These are phyloP conservation scores for Calameuta filiformis DNA, from an alignment of 2,888 invertebrate species.

Conservation along the genomic window DNA sequence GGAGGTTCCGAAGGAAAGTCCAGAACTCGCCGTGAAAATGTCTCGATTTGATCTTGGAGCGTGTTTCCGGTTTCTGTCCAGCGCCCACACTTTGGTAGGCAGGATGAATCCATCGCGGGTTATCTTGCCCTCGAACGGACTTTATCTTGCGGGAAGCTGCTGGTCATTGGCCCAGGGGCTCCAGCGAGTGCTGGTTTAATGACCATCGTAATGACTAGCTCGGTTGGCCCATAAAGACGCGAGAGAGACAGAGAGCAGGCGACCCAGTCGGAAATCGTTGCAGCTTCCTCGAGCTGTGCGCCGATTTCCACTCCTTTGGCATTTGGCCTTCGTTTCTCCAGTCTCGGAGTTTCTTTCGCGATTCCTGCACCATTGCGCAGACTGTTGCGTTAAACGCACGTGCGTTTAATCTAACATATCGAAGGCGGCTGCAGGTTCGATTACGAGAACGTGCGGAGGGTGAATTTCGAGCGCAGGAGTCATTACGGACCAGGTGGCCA, in stretches of 20 bases:
- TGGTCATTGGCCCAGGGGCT: conserved; percentile 54
- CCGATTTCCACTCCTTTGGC: too few relatives aligned
- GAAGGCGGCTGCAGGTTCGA: too few relatives aligned
- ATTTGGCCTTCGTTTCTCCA: too few relatives aligned
- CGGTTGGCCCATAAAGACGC: too few relatives aligned
- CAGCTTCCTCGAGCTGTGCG: too few relatives aligned
- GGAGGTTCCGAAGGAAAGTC: too few relatives aligned
- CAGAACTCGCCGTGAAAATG: conserved; percentile 7
- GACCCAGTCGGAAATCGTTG: too few relatives aligned
- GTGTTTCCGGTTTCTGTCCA: conserved; percentile 30
- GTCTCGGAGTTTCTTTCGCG: too few relatives aligned
- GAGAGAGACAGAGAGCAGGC: too few relatives aligned
- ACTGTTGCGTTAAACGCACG: too few relatives aligned
- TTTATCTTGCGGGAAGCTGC: conserved; percentile 51
- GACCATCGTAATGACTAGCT: conserved; percentile 18
- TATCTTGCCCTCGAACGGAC: conserved; percentile 44
- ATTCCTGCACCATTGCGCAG: too few relatives aligned
- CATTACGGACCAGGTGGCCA: background rate
- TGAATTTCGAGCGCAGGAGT: background rate
- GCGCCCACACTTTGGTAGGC: conserved; percentile 41
- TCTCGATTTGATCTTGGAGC: conserved; percentile 24
- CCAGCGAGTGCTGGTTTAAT: conserved; percentile 24
- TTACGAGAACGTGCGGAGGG: background rate
- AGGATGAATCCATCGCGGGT: conserved; percentile 43
- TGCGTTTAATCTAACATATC: too few relatives aligned